Evolutionary conservation across 2,113 vertebrate species (phyloP).

Genomic region (Chelonoidis abingdonii): DNA sequence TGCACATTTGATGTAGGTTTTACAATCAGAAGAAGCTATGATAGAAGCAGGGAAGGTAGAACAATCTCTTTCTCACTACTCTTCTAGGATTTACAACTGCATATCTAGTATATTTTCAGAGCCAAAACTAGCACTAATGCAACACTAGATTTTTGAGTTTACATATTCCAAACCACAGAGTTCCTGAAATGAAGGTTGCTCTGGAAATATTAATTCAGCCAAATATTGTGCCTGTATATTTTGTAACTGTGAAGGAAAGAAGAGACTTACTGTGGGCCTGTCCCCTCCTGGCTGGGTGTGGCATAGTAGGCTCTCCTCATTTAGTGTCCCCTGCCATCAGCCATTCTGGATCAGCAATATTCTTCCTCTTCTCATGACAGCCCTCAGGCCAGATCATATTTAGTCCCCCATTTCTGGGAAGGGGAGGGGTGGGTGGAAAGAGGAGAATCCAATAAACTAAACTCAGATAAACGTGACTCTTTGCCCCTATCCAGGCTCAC

Average conservation of each 20-base stretch:
- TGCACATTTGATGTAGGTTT: neutral
- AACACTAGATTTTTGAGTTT: neutral
- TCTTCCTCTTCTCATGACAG: no score
- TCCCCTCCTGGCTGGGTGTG: no score
- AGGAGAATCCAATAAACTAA: no score
- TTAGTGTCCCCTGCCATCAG: no score
- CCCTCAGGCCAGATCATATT: neutral
- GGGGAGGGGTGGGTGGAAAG: no score
- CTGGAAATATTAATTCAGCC: neutral
- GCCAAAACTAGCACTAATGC: neutral
- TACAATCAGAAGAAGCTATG: neutral
- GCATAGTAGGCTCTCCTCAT: no score
- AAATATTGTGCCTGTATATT: neutral
- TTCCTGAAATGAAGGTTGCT: neutral
- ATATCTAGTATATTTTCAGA: neutral
- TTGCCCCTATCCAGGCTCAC: no score
- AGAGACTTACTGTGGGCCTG: no score
- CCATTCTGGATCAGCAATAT: no score
- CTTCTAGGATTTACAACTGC: neutral
- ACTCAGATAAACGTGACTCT: no score
- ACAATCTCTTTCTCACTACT: neutral
- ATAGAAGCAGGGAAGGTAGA: neutral
- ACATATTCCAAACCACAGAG: neutral
- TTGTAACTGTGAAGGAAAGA: neutral
- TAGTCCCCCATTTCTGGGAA: neutral